phyloP scores from a whole-genome alignment of 2,113 vertebrate genomes.

The Cyanoramphus novaezelandiae region DNA sequence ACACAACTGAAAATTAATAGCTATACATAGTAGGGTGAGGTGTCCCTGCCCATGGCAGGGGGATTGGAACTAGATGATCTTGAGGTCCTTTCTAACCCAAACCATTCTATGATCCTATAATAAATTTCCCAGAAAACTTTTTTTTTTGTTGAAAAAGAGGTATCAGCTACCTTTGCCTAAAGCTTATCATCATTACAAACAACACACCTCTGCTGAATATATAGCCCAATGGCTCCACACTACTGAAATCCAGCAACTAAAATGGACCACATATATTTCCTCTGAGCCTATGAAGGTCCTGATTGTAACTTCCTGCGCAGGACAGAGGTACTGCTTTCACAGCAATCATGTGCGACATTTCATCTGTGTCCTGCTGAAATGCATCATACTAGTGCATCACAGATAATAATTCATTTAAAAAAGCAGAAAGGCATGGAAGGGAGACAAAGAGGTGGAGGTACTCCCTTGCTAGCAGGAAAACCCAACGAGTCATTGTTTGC shows the following conservation, averaged over 20 bases:
- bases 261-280: background rate
- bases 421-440: background rate
- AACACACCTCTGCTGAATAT: background rate
- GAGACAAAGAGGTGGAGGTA: background rate
- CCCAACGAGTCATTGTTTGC: background rate
- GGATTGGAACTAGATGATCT: background rate
- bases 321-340: background rate
- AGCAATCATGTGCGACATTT: background rate
- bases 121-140: background rate
- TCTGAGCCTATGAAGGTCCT: background rate
- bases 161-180: background rate
- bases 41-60: background rate
- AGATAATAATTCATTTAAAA: background rate
- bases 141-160: background rate
- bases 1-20: background rate
- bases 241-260: background rate
- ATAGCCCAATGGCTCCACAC: background rate
- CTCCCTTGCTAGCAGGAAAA: background rate
- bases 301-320: background rate
- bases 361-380: background rate
- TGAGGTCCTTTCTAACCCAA: background rate
- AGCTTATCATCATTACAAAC: background rate
- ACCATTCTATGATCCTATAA: background rate
- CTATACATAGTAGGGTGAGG: background rate
- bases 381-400: background rate